phyloP scores from a whole-genome alignment of 2,888 invertebrate genomes.

The Ecliptopera silaceata region DNA sequence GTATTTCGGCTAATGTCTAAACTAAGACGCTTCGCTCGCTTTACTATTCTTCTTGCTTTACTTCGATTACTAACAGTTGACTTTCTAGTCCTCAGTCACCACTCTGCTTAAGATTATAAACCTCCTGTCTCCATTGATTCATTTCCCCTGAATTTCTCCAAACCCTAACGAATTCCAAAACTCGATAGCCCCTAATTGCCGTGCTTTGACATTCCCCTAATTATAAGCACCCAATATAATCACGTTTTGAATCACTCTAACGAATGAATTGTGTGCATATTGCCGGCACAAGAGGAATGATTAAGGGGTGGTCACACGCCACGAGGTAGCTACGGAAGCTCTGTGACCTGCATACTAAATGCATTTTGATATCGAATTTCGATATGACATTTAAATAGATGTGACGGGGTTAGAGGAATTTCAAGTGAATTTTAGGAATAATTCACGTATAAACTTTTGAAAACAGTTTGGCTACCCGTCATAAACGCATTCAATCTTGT shows the following conservation, averaged over 20 bases:
- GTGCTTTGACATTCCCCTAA: slow-evolving; percentile 24
- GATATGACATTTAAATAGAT: slow-evolving; percentile 33
- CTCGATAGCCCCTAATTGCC: slow-evolving; percentile 17
- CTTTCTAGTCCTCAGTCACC: too few relatives aligned
- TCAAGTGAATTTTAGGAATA: background rate
- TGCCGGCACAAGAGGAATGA: slow-evolving; percentile 60
- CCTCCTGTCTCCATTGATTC: background rate
- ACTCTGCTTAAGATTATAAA: background rate
- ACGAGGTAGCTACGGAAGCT: slow-evolving; percentile 44
- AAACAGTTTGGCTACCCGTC: too few relatives aligned
- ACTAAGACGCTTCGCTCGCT: too few relatives aligned
- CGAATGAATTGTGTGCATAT: slow-evolving; percentile 59
- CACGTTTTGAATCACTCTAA: slow-evolving; percentile 44
- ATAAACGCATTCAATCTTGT: too few relatives aligned
- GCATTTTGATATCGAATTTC: slow-evolving; percentile 33
- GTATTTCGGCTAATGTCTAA: too few relatives aligned
- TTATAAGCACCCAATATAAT: slow-evolving; percentile 28
- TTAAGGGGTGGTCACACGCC: slow-evolving; percentile 50
- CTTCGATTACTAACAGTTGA: too few relatives aligned
- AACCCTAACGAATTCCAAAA: background rate
- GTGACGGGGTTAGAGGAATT: slow-evolving; percentile 11
- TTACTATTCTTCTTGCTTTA: too few relatives aligned
- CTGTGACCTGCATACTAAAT: slow-evolving; percentile 55
- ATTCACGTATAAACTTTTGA: too few relatives aligned
- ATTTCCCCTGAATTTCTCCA: background rate